Evolutionary conservation across 2,888 invertebrate species (phyloP).

Genomic region (Drosophila siamana): DNA sequence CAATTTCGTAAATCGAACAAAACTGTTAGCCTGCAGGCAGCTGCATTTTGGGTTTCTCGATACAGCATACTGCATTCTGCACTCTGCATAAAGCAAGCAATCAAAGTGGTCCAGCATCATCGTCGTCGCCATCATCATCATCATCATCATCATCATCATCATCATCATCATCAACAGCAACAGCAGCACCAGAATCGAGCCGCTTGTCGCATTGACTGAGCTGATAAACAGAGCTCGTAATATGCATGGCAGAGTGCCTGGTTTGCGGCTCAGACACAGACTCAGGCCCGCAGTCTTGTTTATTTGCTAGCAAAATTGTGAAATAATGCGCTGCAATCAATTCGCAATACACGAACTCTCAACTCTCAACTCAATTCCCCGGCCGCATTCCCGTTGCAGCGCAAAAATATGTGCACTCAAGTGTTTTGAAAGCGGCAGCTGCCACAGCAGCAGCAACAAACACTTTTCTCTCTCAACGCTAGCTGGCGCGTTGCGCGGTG

Average conservation of each 20-base stretch:
- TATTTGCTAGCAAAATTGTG: constrained; percentile 76
- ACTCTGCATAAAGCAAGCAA: constrained; percentile 45
- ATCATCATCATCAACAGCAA: constrained; percentile 15
- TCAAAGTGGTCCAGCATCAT: constrained; percentile 37
- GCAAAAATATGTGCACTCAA: constrained; percentile 67
- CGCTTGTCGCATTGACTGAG: constrained; percentile 58
- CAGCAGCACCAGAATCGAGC: constrained; percentile 19
- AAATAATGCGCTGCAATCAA: constrained; percentile 76
- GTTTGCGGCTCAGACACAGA: constrained; percentile 37
- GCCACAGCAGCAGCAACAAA: constrained; percentile 51
- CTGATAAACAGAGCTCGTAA: constrained; percentile 51
- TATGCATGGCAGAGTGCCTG: constrained; percentile 38
- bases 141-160: constrained; percentile 17
- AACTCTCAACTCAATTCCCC: constrained; percentile 3
- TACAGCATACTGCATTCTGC: background rate
- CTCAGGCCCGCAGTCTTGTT: constrained; percentile 47
- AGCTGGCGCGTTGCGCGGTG: too few relatives aligned
- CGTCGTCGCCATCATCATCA: constrained; percentile 17
- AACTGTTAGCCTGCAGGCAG: constrained; percentile 49
- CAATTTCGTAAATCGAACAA: constrained; percentile 66
- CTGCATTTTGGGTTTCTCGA: background rate
- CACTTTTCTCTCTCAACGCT: background rate
- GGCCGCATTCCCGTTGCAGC: constrained; percentile 11
- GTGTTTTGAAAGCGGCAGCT: constrained; percentile 69
- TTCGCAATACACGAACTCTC: constrained; percentile 60